A percentile compares a stretch with the other conserved stretches of the same genome.
Conservation (phyloP, 2,797 vertebrate species). For the Mus caroli region DNA sequence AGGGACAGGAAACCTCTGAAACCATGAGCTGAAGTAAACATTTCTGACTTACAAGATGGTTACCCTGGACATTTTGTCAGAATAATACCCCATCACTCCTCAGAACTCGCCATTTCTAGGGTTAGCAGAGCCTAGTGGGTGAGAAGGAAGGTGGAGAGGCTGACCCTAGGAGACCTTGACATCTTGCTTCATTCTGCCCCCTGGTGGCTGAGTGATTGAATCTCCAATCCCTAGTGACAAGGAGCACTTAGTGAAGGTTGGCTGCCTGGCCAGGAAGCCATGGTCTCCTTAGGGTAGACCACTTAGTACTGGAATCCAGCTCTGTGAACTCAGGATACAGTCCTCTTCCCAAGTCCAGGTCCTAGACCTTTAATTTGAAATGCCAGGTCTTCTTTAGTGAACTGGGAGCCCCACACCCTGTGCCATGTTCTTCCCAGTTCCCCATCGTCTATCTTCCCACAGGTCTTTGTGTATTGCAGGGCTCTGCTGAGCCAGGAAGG, state of each 20-base stretch:
- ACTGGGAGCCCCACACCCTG: not conserved
- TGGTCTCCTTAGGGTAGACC: not conserved
- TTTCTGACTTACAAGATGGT: not conserved
- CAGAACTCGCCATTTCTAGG: not conserved
- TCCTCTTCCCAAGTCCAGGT: not conserved
- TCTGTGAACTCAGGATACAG: not conserved
- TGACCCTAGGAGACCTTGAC: fast-evolving
- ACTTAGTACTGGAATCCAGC: not conserved
- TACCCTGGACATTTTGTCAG: too few species aligned
- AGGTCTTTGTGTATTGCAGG: not conserved
- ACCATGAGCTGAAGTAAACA: not conserved
- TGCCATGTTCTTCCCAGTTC: not conserved
- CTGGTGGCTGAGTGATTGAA: not conserved
- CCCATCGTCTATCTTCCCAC: not conserved
- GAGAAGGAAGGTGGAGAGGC: not conserved
- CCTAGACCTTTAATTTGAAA: not conserved
- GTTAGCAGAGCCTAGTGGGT: not conserved
- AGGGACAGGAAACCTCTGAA: not conserved
- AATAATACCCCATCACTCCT: not conserved
- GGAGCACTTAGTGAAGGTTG: not conserved
- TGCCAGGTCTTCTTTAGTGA: not conserved
- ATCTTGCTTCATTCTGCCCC: not conserved
- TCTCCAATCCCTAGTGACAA: not conserved
- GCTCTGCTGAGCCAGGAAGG: not conserved
- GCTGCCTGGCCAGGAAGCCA: too few species aligned